Conservation (phyloP, 2,113 vertebrate genomes). For the Sminthopsis crassicaudata region DNA sequence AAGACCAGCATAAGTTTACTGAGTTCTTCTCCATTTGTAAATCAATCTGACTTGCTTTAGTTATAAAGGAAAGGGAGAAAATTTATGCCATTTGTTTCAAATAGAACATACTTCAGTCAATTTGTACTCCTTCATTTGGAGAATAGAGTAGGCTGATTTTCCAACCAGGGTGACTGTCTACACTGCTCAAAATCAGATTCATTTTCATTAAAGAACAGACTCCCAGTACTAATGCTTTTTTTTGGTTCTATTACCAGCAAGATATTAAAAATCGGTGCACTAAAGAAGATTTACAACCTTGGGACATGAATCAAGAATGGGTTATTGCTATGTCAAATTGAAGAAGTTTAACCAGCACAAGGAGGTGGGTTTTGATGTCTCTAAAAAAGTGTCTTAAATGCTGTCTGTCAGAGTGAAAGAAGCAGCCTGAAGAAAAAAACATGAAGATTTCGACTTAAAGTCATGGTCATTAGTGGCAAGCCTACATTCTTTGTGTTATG, state of each 20-base stretch:
- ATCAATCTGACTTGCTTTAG: not conserved
- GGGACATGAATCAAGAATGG: constrained; percentile 54
- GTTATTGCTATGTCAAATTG: constrained; percentile 60
- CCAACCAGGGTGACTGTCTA: not conserved
- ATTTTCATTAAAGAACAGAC: constrained; percentile 52
- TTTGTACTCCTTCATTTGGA: constrained; percentile 4
- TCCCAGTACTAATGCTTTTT: constrained; percentile 27
- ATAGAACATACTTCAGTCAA: constrained; percentile 37
- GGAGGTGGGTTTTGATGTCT: constrained; percentile 62
- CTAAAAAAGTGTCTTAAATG: constrained; percentile 53
- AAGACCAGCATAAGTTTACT: not conserved
- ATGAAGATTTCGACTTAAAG: constrained; percentile 53
- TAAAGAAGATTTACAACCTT: constrained; percentile 40
- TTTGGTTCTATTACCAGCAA: constrained; percentile 26
- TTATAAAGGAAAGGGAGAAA: constrained; percentile 34
- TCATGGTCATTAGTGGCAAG: constrained; percentile 59
- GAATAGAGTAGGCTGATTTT: constrained; percentile 31
- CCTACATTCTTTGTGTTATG: constrained; percentile 59
- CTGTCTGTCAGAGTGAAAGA: constrained; percentile 62
- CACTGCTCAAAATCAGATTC: constrained; percentile 39
- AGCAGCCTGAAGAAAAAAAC: constrained; percentile 46
- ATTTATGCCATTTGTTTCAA: constrained; percentile 51
- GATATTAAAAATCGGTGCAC: constrained; percentile 22
- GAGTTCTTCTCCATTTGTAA: not conserved
- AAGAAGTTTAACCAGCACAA: constrained; percentile 65